Evolutionary conservation across 2,113 vertebrate species (phyloP).

Genomic region (Rhipidura dahli): DNA sequence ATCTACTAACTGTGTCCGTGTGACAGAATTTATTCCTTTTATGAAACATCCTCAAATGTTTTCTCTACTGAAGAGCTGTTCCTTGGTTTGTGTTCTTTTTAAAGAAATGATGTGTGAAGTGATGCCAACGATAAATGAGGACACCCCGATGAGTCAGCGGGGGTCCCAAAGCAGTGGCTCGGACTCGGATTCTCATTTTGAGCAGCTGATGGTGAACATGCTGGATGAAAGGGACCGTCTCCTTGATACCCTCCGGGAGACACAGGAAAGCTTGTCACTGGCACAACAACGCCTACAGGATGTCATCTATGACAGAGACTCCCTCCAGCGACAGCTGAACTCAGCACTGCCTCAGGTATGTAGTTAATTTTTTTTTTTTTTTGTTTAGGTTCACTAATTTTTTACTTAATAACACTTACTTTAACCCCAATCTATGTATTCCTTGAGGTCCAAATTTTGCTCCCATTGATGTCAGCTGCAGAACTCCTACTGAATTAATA

Average conservation of each 20-base stretch:
- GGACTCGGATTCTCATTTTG: constrained; percentile 97
- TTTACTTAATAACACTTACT: neutral
- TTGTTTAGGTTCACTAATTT: neutral
- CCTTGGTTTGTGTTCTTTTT: constrained; percentile 38
- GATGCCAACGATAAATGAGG: constrained; percentile 99
- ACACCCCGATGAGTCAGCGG: constrained; percentile 95
- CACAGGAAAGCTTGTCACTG: constrained; percentile 94
- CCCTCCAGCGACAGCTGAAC: constrained; percentile 95
- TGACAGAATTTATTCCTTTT: neutral
- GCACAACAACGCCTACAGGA: constrained; percentile 96
- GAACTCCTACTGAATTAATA: neutral
- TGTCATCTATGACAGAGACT: constrained; percentile 95
- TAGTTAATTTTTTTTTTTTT: neutral
- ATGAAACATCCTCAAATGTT: neutral
- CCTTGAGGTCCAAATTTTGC: neutral
- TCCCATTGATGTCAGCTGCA: neutral
- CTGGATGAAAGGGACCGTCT: constrained; percentile 96
- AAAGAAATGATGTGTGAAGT: constrained; percentile 99
- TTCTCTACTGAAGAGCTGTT: constrained; percentile 5
- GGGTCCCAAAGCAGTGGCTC: constrained; percentile 96
- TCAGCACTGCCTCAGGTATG: constrained; percentile 96
- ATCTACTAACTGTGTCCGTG: neutral
- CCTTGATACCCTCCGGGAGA: constrained; percentile 96
- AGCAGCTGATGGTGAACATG: constrained; percentile 99
- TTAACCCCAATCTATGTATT: neutral